phyloP scores from a whole-genome alignment of 2,888 invertebrate species.

The Diloba caeruleocephala region DNA sequence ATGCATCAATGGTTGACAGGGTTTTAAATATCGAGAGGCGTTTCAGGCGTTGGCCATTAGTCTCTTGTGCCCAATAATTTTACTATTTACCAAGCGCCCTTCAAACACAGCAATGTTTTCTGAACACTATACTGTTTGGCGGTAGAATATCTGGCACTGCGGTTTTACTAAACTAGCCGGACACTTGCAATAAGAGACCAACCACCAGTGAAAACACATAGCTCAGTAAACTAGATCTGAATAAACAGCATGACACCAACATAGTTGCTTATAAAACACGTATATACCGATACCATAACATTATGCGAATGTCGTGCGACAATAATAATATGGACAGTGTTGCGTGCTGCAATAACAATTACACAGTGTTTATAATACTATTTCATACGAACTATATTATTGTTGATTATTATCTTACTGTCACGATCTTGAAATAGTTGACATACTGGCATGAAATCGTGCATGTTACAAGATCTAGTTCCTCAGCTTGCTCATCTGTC shows the following conservation, averaged over 20 bases:
- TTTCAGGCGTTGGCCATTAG: too few relatives aligned
- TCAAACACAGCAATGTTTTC: too few relatives aligned
- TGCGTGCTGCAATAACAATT: slow-evolving; percentile 57
- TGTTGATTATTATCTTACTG: slow-evolving; percentile 21
- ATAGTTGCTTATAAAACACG: slow-evolving; percentile 50
- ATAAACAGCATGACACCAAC: slow-evolving; percentile 26
- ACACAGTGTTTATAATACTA: slow-evolving; percentile 48
- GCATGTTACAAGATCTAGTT: too few relatives aligned
- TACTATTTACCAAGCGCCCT: too few relatives aligned
- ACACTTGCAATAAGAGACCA: too few relatives aligned
- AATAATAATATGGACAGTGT: slow-evolving; percentile 50
- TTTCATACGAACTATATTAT: slow-evolving; percentile 34
- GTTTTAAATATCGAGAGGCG: too few relatives aligned
- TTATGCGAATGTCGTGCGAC: slow-evolving; percentile 37
- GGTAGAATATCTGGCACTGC: too few relatives aligned
- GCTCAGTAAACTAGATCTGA: slow-evolving; percentile 20
- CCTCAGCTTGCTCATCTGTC: too few relatives aligned
- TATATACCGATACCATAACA: slow-evolving; percentile 52
- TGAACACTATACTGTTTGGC: too few relatives aligned
- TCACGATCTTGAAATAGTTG: slow-evolving; percentile 32
- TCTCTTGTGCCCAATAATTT: too few relatives aligned
- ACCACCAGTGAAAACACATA: slow-evolving; percentile 1
- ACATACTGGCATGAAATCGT: slow-evolving; percentile 18
- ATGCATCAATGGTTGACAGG: too few relatives aligned
- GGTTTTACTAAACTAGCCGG: too few relatives aligned